Conservation (phyloP, 2,113 vertebrate species). For the Gymnobelideus leadbeateri region DNA sequence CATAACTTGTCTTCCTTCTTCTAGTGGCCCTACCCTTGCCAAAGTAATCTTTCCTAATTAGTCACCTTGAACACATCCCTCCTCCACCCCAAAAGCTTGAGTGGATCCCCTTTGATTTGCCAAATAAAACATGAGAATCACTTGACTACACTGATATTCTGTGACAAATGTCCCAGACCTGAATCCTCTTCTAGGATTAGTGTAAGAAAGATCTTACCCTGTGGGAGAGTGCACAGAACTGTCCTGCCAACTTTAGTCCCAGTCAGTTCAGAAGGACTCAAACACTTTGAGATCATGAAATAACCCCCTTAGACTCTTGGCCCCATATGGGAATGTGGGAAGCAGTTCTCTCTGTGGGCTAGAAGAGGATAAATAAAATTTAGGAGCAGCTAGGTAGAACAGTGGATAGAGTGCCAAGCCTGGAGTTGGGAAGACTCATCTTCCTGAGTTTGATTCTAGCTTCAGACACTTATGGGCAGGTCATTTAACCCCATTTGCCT, state of each 20-base stretch:
- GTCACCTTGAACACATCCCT: neutral
- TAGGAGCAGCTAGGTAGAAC: neutral
- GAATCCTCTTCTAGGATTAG: neutral
- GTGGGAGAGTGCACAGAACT: neutral
- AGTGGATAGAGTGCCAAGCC: too few species aligned
- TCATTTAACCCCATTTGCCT: too few species aligned
- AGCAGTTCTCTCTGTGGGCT: neutral
- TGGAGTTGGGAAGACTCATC: too few species aligned
- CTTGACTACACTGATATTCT: too few species aligned
- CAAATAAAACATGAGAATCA: neutral
- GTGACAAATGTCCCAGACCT: neutral
- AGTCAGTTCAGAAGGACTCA: neutral
- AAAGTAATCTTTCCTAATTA: neutral
- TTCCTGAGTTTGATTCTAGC: too few species aligned
- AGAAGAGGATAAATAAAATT: neutral
- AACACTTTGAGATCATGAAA: neutral
- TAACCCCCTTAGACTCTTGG: neutral
- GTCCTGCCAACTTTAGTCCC: neutral
- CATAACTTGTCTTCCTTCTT: too few species aligned
- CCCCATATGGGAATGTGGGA: neutral
- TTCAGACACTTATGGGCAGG: too few species aligned
- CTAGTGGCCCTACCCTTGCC: neutral
- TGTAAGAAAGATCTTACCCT: too few species aligned
- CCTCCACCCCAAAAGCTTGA: neutral
- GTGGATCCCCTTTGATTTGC: neutral